Percentiles rank a stretch among this genome's conserved stretches.
phyloP scores from a whole-genome alignment of 2,888 invertebrate genomes.

The Autographa pulchrina region DNA sequence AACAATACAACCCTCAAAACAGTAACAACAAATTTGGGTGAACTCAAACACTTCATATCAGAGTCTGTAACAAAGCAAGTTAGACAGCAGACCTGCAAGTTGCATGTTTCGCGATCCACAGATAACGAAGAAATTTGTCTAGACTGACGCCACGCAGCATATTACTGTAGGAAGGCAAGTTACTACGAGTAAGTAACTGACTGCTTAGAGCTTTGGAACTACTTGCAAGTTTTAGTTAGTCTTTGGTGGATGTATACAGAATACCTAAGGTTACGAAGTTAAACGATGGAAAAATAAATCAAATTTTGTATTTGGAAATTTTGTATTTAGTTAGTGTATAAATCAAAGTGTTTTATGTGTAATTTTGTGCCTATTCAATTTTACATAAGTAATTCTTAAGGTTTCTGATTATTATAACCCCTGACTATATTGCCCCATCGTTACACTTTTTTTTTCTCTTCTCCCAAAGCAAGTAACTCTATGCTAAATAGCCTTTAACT shows the following conservation, averaged over 20 bases:
- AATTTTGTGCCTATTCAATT: too few species aligned
- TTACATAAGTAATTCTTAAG: too few species aligned
- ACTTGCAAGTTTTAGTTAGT: not conserved
- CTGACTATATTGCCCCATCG: too few species aligned
- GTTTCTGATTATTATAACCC: too few species aligned
- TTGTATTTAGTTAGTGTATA: too few species aligned
- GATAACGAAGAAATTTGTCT: constrained; percentile 54
- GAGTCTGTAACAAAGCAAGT: not conserved
- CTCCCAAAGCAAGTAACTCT: too few species aligned
- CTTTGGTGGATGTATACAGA: not conserved
- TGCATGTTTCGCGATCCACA: constrained; percentile 26
- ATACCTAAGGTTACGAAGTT: not conserved
- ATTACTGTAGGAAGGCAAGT: constrained; percentile 30
- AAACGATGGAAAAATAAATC: not conserved
- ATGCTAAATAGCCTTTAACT: too few species aligned
- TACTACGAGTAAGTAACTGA: constrained; percentile 12
- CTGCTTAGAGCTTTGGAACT: not conserved
- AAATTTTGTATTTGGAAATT: too few species aligned
- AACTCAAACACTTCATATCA: constrained; percentile 2
- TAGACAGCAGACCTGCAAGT: constrained; percentile 9
- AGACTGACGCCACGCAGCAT: constrained; percentile 15
- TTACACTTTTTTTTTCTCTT: too few species aligned
- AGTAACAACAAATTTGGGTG: not conserved
- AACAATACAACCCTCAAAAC: not conserved
- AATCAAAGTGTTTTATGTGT: too few species aligned